Evolutionary conservation across 2,888 invertebrate species (phyloP).

Genomic region (Lymantria dispar): DNA sequence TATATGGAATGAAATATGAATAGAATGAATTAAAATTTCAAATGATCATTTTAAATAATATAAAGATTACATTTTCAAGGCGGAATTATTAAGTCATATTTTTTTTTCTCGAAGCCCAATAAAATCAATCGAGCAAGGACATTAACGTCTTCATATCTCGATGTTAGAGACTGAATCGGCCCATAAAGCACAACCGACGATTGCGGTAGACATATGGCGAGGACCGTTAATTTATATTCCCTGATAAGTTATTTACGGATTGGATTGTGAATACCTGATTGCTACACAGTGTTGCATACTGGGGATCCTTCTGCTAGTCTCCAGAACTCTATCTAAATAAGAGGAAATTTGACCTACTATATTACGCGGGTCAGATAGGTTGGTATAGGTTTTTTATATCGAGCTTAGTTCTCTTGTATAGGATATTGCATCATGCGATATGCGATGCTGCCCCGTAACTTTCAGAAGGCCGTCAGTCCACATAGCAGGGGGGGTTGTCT

Average conservation of each 20-base stretch:
- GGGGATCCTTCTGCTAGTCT: no score
- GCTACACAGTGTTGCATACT: not conserved
- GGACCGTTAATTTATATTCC: not conserved
- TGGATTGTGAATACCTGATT: not conserved
- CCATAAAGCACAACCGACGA: conserved; percentile 20
- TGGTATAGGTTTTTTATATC: no score
- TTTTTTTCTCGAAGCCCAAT: conserved; percentile 22
- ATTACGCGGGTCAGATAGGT: no score
- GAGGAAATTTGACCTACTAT: no score
- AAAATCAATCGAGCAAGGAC: conserved; percentile 27
- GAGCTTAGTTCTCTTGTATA: no score
- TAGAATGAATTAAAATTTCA: not conserved
- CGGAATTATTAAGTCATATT: not conserved
- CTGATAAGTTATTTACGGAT: not conserved
- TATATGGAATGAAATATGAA: no score
- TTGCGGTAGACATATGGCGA: not conserved
- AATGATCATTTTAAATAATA: not conserved
- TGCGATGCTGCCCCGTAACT: no score
- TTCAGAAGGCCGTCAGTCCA: no score
- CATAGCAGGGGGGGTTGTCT: no score
- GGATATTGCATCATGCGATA: no score
- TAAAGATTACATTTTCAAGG: not conserved
- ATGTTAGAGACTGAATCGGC: conserved; percentile 4
- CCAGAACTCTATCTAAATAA: no score
- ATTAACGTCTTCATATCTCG: conserved; percentile 26